A percentile compares a stretch with the other conserved stretches of the same genome.
These are phyloP conservation scores for Cheumatopsyche charites DNA, from an alignment of 1,140 invertebrate species.

Conservation along the genomic window DNA sequence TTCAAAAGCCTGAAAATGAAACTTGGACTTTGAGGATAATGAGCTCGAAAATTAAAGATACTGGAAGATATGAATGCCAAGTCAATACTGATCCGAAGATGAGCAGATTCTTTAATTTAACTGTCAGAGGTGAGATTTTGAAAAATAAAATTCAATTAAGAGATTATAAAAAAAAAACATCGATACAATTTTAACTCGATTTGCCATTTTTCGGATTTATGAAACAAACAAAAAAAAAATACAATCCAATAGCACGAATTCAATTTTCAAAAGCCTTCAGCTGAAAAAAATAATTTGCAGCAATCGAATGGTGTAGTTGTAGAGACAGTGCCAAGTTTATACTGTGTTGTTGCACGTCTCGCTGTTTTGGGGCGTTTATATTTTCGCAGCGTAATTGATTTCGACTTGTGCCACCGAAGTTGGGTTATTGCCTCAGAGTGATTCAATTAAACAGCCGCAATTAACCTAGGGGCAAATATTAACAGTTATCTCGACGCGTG, in stretches of 20 bases:
- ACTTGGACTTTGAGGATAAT: conserved; percentile 74
- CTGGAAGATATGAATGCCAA: conserved; percentile 79
- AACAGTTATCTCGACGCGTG: conserved; percentile 1
- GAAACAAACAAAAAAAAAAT: no score
- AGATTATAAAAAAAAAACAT: background rate
- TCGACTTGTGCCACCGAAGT: background rate
- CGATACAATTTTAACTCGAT: no score
- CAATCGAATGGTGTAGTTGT: no score
- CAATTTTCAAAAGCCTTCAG: background rate
- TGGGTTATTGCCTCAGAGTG: conserved; percentile 11
- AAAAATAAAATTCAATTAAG: background rate
- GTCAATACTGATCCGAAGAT: conserved; percentile 82
- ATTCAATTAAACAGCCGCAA: conserved; percentile 20
- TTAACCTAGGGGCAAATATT: conserved; percentile 17
- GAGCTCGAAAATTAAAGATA: conserved; percentile 67
- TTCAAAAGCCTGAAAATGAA: conserved; percentile 62
- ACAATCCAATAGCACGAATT: background rate
- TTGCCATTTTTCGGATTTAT: no score
- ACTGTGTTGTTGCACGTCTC: background rate
- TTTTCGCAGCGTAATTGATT: conserved; percentile 30
- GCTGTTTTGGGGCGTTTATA: background rate
- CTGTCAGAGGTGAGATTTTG: conserved; percentile 65
- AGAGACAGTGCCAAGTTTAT: background rate
- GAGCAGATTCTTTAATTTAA: conserved; percentile 70
- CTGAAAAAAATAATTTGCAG: background rate